phyloP scores from a whole-genome alignment of 2,888 invertebrate genomes.

The Eudemis profundana region DNA sequence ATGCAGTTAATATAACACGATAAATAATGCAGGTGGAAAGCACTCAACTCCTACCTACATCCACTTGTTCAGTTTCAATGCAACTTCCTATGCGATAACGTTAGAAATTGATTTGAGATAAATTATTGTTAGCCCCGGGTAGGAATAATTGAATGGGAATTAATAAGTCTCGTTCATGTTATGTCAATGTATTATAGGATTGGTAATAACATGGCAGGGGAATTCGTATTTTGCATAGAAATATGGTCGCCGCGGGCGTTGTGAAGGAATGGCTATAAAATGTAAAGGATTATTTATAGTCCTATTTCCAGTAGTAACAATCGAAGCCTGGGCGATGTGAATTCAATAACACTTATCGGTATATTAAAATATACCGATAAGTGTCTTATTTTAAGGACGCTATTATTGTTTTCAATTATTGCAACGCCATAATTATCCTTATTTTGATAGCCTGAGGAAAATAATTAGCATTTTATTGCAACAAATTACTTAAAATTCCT shows the following conservation, averaged over 20 bases:
- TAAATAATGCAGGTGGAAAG: constrained; percentile 80
- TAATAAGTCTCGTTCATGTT: constrained; percentile 29
- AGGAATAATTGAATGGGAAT: constrained; percentile 36
- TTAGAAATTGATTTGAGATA: constrained; percentile 73
- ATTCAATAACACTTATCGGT: background rate
- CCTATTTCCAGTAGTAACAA: constrained; percentile 6
- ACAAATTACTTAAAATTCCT: too few species aligned
- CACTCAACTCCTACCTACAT: constrained; percentile 60
- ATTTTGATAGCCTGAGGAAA: too few species aligned
- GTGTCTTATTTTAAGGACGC: too few species aligned
- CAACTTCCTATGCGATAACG: constrained; percentile 60
- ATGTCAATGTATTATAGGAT: constrained; percentile 24
- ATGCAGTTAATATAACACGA: constrained; percentile 81
- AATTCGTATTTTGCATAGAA: constrained; percentile 21
- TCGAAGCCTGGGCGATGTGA: background rate
- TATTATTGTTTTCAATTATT: too few species aligned
- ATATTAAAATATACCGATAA: background rate
- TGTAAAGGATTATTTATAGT: constrained; percentile 11
- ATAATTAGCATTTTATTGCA: too few species aligned
- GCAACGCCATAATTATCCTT: too few species aligned
- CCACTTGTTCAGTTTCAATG: constrained; percentile 60
- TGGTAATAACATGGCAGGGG: constrained; percentile 26
- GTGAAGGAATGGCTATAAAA: background rate
- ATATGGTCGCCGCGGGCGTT: constrained; percentile 11
- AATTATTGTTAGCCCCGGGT: constrained; percentile 45